Base-by-base conservation (phyloP, 2,888 invertebrate genomes). In the Scaptomyza tumidula region DNA sequence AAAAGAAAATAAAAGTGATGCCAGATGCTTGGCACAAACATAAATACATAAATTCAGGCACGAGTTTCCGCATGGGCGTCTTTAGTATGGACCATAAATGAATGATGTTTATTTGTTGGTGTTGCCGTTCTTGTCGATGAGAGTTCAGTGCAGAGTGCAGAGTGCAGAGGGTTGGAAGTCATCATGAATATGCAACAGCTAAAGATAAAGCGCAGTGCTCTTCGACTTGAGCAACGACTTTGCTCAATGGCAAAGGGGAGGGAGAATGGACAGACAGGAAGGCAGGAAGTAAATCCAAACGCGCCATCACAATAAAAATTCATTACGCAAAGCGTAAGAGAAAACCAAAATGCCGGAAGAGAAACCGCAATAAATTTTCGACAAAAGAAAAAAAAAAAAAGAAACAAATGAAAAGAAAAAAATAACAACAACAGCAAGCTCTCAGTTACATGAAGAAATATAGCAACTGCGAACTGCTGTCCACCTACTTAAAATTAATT, bases 401-500 rank as follows among this genome's bases (percentile, higher is more conserved):
- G 19, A 50, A 16, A 16, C 11, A 49, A 16, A 13, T 11, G 11
- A 31, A 49, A 49, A 35, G n/a, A 16, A 33, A 13, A 19, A 16
- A 19, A 11, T 16, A 74, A 60, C 24, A 83, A 65, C 31, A 86
- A 57, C 53, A 58, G 45, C 58, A 70, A 69, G 63, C 46, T 71
- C 48, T 49, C 77, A 83, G 86, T 77, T 80, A 65, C 86, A 86
- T 77, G 80, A 84, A 84, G 89, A 85, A 86, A 88, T 85, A 85
- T 85, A 75, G 85, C 88, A 75, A 75, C 89, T 70, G 75, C 78
- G 74, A 86, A 76, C 76, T 77, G 85, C 89, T 86, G 86, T 86
- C 86, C 86, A 86, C 89, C 86, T 86, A 86, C 86, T 89, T 89
- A 85, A 86, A 86, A 86, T 86, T 86, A 86, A 86, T 86, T 86